Base-by-base conservation (phyloP, 2,797 vertebrate species). In the Labeo calbasu region DNA sequence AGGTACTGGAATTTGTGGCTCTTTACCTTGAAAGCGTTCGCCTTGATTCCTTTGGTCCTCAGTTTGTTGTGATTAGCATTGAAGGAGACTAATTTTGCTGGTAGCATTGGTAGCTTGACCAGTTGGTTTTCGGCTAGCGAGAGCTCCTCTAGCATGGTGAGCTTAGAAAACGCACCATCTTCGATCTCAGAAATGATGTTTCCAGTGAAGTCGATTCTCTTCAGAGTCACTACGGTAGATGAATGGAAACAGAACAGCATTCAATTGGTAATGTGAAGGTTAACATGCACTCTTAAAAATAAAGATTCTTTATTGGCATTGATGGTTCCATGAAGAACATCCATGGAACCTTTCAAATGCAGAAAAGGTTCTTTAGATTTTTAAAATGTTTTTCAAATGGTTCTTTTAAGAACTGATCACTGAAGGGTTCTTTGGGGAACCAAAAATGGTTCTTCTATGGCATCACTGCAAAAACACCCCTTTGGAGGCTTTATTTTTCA, bases 141-240 rank as follows among this genome's bases (percentile, higher is more conserved):
- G 83, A 99, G 93, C 87, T 98, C 96, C 92, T 99, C 98, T 86
- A 99, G 87, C 68, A 96, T 61, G 5, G 90, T 86, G 50, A 99
- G 95, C 81, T 98, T 97, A 76, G 96, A 94, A 90, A 99, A 99
- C 8, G 97, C 96, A 12, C 95, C 95, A 0, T 99, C 98, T 91
- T 99, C 98, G 89, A 99, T 99, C 90, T 98, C 97, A 84, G 97
- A 95, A 91, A 99, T 99, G 75, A 95, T 63, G 88, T 99, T 99
- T 89, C 97, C 97, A 17, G 96, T 97, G 84, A 99, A 95, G 92
- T 99, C 97, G 36, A 99, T 99, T 94, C 98, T 95, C 93, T 94
- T 97, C 90, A 99, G 91, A 85, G 97, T 98, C 88, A 97, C 98
- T 99, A 94, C 84, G 72, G 48, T 85, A 68, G 36, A 86, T 21